Conservation (phyloP, 2,888 invertebrate species). For the Acrocyrtus sp. region DNA sequence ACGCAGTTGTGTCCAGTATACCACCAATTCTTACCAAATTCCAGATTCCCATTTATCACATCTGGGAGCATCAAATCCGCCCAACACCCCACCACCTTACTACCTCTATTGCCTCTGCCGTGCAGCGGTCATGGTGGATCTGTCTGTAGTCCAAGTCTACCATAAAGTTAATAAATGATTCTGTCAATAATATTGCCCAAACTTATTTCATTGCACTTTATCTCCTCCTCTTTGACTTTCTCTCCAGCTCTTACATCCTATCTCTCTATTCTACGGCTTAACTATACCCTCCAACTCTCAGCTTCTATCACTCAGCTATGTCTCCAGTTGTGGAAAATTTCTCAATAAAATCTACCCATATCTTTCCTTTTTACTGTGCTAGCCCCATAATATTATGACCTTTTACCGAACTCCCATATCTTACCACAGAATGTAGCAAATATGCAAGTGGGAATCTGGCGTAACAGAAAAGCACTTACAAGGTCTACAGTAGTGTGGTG, state of each 20-base stretch:
- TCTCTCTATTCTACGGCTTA: too few species aligned
- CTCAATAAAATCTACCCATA: not conserved
- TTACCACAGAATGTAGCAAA: too few species aligned
- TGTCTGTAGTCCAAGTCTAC: not conserved
- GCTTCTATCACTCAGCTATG: not conserved
- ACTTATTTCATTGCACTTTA: constrained; percentile 38
- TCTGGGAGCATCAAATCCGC: not conserved
- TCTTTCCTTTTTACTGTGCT: too few species aligned
- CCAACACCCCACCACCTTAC: not conserved
- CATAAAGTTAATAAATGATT: constrained; percentile 51
- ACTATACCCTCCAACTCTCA: too few species aligned
- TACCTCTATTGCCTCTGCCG: not conserved
- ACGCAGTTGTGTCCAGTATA: too few species aligned
- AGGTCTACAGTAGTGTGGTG: too few species aligned
- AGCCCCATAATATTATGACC: too few species aligned
- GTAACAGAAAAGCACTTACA: too few species aligned
- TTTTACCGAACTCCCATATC: too few species aligned
- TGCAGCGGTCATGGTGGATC: not conserved
- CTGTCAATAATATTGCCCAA: constrained; percentile 49
- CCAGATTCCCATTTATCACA: not conserved
- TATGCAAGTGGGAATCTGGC: too few species aligned
- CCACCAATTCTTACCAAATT: not conserved
- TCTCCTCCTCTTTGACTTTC: constrained; percentile 10
- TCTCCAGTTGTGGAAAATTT: constrained; percentile 1
- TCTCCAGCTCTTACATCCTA: too few species aligned